Conservation (phyloP, 1,140 invertebrate species). For the Microplitis mediator region DNA sequence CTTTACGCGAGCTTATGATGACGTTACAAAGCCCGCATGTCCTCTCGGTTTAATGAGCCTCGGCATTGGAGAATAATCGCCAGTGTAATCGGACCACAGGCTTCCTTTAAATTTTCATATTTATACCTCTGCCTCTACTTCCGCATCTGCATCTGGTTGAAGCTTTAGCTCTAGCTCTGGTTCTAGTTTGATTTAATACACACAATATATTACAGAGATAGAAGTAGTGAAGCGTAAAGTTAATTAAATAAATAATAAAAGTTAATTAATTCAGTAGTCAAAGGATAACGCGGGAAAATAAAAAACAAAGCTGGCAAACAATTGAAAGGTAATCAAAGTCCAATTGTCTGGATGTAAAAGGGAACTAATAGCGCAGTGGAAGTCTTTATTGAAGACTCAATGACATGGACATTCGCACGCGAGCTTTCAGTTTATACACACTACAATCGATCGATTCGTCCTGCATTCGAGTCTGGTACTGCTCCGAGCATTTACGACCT, state of each 20-base stretch:
- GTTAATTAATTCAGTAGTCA: too few relatives aligned
- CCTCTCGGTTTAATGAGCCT: conserved; percentile 20
- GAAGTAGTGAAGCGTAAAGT: too few relatives aligned
- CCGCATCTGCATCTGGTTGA: too few relatives aligned
- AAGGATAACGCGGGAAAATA: not conserved
- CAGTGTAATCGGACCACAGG: not conserved
- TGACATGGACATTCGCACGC: conserved; percentile 23
- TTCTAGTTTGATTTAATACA: too few relatives aligned
- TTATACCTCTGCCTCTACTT: too few relatives aligned
- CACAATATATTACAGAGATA: too few relatives aligned
- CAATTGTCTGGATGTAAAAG: conserved; percentile 5
- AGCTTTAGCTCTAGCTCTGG: too few relatives aligned
- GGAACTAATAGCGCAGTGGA: not conserved
- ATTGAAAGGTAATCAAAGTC: conserved; percentile 3
- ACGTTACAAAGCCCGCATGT: conserved; percentile 29
- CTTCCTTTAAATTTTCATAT: too few relatives aligned
- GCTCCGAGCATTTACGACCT: not conserved
- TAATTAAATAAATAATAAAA: too few relatives aligned
- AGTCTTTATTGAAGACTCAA: conserved; percentile 22
- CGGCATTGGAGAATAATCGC: conserved; percentile 23
- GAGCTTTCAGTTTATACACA: conserved; percentile 6
- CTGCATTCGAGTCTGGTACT: too few relatives aligned
- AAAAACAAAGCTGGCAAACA: not conserved
- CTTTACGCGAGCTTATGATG: conserved; percentile 26
- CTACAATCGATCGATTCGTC: conserved; percentile 19